phyloP scores from a whole-genome alignment of 2,888 invertebrate species.

The Operophtera brumata region DNA sequence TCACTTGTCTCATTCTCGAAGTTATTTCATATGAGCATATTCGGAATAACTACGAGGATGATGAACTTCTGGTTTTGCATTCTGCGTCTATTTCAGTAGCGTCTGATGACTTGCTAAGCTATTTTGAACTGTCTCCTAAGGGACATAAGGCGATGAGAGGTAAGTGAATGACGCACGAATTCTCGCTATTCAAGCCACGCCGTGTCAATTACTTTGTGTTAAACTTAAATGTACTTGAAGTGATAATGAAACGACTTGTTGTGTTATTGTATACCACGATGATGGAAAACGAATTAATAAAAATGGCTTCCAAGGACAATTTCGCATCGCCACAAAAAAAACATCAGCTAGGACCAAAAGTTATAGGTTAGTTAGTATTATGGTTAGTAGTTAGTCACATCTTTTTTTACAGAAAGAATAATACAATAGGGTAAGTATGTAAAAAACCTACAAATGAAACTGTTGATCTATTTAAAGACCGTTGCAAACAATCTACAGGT shows the following conservation, averaged over 20 bases:
- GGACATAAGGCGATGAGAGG: slow-evolving; percentile 7
- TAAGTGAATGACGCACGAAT: slow-evolving; percentile 31
- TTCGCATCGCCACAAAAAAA: no score
- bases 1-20: slow-evolving; percentile 35
- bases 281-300: background rate
- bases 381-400: no score
- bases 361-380: no score
- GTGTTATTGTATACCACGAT: background rate
- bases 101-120: slow-evolving; percentile 16
- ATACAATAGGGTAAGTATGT: no score
- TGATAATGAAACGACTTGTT: background rate
- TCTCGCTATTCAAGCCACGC: slow-evolving; percentile 39
- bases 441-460: no score
- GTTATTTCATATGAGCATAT: slow-evolving; percentile 56
- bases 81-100: slow-evolving; percentile 64
- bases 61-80: slow-evolving; percentile 70
- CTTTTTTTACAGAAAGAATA: no score
- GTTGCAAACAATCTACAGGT: no score
- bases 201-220: slow-evolving; percentile 44
- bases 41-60: slow-evolving; percentile 63
- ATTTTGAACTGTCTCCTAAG: background rate
- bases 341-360: no score
- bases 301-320: no score
- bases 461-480: no score
- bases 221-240: slow-evolving; percentile 29